A percentile compares a stretch with the other conserved stretches of the same genome.
These are phyloP conservation scores for Atlantisia rogersi DNA, from an alignment of 2,113 vertebrate genomes.

Conservation along the genomic window DNA sequence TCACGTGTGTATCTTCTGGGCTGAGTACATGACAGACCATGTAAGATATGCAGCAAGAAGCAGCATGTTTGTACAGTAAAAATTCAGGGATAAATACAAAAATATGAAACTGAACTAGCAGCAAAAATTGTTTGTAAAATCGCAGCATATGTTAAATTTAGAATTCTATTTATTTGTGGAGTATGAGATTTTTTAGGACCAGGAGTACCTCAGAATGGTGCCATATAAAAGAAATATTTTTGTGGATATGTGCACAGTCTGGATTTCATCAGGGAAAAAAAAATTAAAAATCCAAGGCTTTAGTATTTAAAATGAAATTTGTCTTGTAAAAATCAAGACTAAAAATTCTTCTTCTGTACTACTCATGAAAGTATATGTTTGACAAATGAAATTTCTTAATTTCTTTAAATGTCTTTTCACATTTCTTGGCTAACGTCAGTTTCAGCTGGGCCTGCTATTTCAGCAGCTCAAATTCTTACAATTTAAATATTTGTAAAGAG, in stretches of 20 bases:
- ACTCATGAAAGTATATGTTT: background rate
- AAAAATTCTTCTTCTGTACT: background rate
- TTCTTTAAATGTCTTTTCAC: background rate
- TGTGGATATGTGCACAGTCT: background rate
- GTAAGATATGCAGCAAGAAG: background rate
- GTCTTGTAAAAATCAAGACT: background rate
- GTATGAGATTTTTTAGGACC: background rate
- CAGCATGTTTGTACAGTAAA: background rate
- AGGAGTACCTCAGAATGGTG: background rate
- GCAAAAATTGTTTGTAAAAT: background rate
- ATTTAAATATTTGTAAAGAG: conserved; percentile 47
- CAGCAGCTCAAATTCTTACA: background rate
- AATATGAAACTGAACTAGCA: background rate
- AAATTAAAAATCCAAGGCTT: background rate
- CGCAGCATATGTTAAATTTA: background rate
- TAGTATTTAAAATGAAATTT: background rate
- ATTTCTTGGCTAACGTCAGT: background rate
- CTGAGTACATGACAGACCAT: background rate
- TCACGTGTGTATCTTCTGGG: background rate
- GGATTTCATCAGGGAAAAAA: background rate
- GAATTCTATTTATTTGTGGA: background rate
- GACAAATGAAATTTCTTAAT: background rate
- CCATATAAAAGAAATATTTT: background rate
- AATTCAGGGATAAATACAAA: background rate
- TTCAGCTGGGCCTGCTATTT: background rate